These are phyloP conservation scores for Tinea trinotella DNA, from an alignment of 2,888 invertebrate species.

Conservation along the genomic window DNA sequence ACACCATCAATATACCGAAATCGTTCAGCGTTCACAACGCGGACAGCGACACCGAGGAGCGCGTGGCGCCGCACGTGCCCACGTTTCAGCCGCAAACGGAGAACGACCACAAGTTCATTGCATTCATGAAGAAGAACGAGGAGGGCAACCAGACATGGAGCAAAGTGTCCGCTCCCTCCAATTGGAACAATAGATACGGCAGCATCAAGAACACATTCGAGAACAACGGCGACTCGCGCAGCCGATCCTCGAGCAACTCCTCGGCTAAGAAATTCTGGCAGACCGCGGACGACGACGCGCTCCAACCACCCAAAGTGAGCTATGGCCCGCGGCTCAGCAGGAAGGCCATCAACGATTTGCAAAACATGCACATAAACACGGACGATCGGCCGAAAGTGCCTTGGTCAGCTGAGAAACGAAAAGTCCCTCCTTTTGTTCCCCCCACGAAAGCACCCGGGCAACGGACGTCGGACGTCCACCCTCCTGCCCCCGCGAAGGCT, in stretches of 20 bases:
- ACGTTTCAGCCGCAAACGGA: conserved; percentile 86
- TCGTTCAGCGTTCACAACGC: conserved; percentile 71
- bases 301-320: conserved; percentile 32
- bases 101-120: conserved; percentile 87
- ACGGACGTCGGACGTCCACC: conserved; percentile 25
- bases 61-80: conserved; percentile 66
- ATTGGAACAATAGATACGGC: conserved; percentile 88
- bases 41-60: conserved; percentile 62
- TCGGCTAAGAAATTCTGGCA: conserved; percentile 76
- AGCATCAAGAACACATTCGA: conserved; percentile 89
- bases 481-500: conserved; percentile 38
- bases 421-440: conserved; percentile 46
- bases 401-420: conserved; percentile 53
- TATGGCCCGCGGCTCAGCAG: conserved; percentile 43
- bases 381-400: conserved; percentile 47
- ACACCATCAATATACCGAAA: conserved; percentile 90
- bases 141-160: conserved; percentile 33
- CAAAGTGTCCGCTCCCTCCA: conserved; percentile 51
- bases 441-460: conserved; percentile 19
- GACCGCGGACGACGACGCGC: conserved; percentile 62
- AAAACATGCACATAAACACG: conserved; percentile 36
- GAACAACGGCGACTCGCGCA: conserved; percentile 42
- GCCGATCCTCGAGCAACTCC: conserved; percentile 57
- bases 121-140: conserved; percentile 83
- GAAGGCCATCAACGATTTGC: conserved; percentile 28